phyloP scores from a whole-genome alignment of 2,888 invertebrate species.

The Drosophila limbata region DNA sequence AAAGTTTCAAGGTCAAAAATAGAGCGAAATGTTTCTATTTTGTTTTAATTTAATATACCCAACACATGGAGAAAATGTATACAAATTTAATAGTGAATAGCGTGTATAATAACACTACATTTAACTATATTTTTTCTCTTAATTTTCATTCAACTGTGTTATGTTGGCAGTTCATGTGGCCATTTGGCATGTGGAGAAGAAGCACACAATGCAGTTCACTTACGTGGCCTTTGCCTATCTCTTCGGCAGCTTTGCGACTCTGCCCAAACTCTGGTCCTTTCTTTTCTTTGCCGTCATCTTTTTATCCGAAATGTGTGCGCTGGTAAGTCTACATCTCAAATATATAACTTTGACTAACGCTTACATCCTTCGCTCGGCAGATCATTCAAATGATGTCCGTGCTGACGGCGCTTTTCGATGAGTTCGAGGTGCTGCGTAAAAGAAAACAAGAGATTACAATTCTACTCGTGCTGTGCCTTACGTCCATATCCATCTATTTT shows the following conservation, averaged over 20 bases:
- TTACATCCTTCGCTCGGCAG: constrained; percentile 43
- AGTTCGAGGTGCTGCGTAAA: constrained; percentile 77
- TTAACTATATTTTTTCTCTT: background rate
- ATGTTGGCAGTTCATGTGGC: constrained; percentile 77
- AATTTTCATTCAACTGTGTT: background rate
- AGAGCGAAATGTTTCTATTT: no score
- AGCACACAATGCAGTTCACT: constrained; percentile 81
- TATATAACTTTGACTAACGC: background rate
- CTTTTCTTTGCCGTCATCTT: constrained; percentile 92
- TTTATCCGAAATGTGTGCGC: constrained; percentile 90
- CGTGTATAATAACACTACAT: background rate
- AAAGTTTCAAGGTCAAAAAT: no score
- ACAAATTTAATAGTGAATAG: background rate
- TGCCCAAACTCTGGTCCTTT: constrained; percentile 88
- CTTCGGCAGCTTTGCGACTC: constrained; percentile 76
- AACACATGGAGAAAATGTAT: background rate
- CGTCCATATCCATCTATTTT: constrained; percentile 77
- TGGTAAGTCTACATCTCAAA: constrained; percentile 87
- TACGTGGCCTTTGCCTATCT: constrained; percentile 80
- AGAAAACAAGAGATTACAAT: constrained; percentile 68
- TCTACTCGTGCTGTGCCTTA: constrained; percentile 55
- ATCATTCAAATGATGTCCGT: constrained; percentile 82
- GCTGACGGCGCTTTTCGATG: constrained; percentile 83
- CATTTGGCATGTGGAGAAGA: constrained; percentile 75
- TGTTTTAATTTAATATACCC: no score